Conservation (phyloP, 1,140 invertebrate genomes). For the Callitettix versicolor region DNA sequence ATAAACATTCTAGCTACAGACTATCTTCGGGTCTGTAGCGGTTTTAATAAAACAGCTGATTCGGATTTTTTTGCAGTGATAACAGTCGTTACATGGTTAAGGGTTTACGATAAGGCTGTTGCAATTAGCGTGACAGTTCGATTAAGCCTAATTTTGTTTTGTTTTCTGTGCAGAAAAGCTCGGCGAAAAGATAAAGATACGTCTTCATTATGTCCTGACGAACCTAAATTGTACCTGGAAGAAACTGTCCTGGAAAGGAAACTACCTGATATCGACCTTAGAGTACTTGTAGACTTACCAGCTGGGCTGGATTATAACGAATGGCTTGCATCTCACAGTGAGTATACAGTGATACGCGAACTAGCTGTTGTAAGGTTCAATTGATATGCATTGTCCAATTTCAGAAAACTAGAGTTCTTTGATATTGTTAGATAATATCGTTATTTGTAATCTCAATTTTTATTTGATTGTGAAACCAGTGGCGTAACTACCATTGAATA, state of each 20-base stretch:
- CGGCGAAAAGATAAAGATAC: slow-evolving; percentile 91
- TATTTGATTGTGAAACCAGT: no score
- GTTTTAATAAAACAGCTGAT: no score
- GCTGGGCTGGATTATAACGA: slow-evolving; percentile 92
- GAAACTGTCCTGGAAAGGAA: slow-evolving; percentile 85
- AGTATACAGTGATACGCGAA: slow-evolving; percentile 36
- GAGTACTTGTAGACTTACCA: slow-evolving; percentile 84
- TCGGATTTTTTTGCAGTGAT: no score
- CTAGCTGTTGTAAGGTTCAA: background rate
- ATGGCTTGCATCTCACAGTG: slow-evolving; percentile 96
- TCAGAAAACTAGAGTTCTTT: background rate
- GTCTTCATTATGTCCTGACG: slow-evolving; percentile 34
- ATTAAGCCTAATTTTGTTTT: no score
- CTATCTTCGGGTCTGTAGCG: no score
- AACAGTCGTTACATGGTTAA: no score
- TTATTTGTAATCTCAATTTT: background rate
- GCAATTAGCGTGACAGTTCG: no score
- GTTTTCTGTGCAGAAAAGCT: slow-evolving; percentile 73
- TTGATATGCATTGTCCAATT: background rate
- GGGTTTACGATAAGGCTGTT: no score
- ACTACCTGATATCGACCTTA: slow-evolving; percentile 84
- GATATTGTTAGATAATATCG: background rate
- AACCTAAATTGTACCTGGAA: slow-evolving; percentile 87
- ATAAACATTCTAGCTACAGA: no score
- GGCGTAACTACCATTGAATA: no score